Base-by-base conservation (phyloP, 2,888 invertebrate genomes). In the Abrostola tripartita region DNA sequence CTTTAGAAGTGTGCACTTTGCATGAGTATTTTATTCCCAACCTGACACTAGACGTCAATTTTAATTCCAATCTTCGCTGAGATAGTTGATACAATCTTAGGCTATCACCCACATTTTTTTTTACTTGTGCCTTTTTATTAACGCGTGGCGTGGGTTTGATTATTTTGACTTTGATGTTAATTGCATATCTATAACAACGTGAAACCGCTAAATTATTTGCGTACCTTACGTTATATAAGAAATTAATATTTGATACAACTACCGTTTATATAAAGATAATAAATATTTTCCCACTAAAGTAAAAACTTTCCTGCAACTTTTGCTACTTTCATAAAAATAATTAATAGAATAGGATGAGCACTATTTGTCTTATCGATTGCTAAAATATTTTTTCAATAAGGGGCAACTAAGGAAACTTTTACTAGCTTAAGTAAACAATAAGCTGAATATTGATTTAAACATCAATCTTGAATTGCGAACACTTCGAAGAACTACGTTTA, bases 21-120 rank as follows among this genome's bases (percentile, higher is more conserved):
- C 71, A 61, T 61, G 65, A 71, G 38, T 60, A 60, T 65, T 65
- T 72, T 71, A 61, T 52, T 41, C 55, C 49, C 38, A 55, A 65
- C 49, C 58, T 72, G 60, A 72, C 71, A 72, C 57, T 40, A 75
- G 60, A 58, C 57, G 44, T 70, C 71, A 50, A 40, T 8, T 58
- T 54, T 55, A 75, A 70, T 58, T 74, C 60, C 36, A 65, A 65
- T 52, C 70, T 60, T 57, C 7, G 6, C 38, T 50, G 50, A 49
- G 59, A 61, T 71, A 41, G 12, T 52, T 41, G 47, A 52, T 69
- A 49, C 35, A 14, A 71, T 71, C 71, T 52, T 5, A 54, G 63
- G 55, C 63, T 74, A 73, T 70, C 74, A 37, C 35, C 37, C 12
- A 14, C 44, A 44, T n/a, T n/a, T 24, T 24, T 24, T 24, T 24